phyloP scores from a whole-genome alignment of 23 tunicate genomes.

The Halocynthia aurantium region DNA sequence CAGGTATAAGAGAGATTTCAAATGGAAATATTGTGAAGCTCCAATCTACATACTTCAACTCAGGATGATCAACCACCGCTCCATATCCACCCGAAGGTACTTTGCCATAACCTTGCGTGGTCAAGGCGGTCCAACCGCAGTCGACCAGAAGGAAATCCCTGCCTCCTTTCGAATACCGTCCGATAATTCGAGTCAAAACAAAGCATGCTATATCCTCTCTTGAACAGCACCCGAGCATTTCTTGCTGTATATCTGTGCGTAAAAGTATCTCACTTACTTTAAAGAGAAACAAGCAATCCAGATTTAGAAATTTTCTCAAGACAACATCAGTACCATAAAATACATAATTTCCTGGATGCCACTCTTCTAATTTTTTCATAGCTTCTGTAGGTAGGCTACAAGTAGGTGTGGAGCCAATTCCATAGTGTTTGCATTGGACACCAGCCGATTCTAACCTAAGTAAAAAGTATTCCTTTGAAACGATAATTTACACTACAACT shows the following conservation, averaged over 20 bases:
- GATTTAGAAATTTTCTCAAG: not conserved
- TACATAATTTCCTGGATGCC: constrained; percentile 92
- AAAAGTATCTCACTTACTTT: not conserved
- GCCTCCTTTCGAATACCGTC: constrained; percentile 39
- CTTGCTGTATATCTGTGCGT: constrained; percentile 37
- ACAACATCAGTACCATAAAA: constrained; percentile 54
- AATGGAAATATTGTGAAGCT: too few species aligned
- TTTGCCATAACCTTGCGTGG: constrained; percentile 58
- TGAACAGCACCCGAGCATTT: constrained; percentile 36
- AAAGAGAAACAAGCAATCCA: not conserved
- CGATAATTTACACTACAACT: too few species aligned
- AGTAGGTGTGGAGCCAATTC: constrained; percentile 77
- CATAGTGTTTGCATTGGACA: constrained; percentile 52
- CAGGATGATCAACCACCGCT: constrained; percentile 51
- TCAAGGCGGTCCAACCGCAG: constrained; percentile 79
- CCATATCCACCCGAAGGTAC: constrained; percentile 57
- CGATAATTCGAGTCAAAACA: constrained; percentile 56
- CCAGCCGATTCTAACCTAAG: constrained; percentile 30
- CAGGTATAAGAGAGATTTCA: too few species aligned
- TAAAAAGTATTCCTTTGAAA: not conserved
- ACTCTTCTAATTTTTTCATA: constrained; percentile 62
- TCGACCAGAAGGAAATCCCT: constrained; percentile 43
- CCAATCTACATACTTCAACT: constrained; percentile 18
- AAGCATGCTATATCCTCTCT: constrained; percentile 54
- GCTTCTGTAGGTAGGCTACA: constrained; percentile 60